These are phyloP conservation scores for Salpingus planirostris DNA, from an alignment of 2,888 invertebrate genomes.

Conservation along the genomic window DNA sequence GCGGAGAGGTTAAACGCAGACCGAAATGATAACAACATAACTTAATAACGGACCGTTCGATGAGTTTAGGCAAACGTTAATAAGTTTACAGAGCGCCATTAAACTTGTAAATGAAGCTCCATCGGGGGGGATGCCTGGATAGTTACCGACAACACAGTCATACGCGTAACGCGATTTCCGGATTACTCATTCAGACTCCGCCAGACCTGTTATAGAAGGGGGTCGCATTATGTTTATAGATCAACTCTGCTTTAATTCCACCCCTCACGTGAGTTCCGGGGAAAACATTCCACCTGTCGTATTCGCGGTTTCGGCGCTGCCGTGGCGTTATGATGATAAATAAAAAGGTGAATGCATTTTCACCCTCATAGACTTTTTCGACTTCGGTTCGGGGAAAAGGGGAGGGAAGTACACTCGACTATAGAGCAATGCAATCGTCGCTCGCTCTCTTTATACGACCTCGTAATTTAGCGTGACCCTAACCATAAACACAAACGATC, in stretches of 20 bases:
- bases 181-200: constrained; percentile 12
- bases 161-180: constrained; percentile 16
- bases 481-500: constrained; percentile 19
- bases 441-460: constrained; percentile 14
- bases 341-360: too few relatives aligned
- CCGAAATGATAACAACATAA: constrained; percentile 16
- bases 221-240: too few relatives aligned
- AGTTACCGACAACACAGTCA: constrained; percentile 16
- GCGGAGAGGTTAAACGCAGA: constrained; percentile 13
- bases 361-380: background rate
- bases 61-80: constrained; percentile 17
- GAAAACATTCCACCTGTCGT: too few relatives aligned
- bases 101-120: constrained; percentile 21
- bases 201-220: constrained; percentile 6
- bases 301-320: too few relatives aligned
- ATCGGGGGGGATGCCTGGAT: constrained; percentile 18
- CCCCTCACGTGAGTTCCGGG: too few relatives aligned
- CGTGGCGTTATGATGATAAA: too few relatives aligned
- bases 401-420: too few relatives aligned
- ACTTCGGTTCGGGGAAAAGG: too few relatives aligned
- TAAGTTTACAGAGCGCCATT: constrained; percentile 20
- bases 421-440: constrained; percentile 18
- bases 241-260: too few relatives aligned
- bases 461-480: constrained; percentile 20
- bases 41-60: constrained; percentile 16